Percentiles rank a stretch among this genome's conserved stretches.
Evolutionary conservation across 2,888 invertebrate genomes (phyloP).

Genomic region (Orthosia gothica): DNA sequence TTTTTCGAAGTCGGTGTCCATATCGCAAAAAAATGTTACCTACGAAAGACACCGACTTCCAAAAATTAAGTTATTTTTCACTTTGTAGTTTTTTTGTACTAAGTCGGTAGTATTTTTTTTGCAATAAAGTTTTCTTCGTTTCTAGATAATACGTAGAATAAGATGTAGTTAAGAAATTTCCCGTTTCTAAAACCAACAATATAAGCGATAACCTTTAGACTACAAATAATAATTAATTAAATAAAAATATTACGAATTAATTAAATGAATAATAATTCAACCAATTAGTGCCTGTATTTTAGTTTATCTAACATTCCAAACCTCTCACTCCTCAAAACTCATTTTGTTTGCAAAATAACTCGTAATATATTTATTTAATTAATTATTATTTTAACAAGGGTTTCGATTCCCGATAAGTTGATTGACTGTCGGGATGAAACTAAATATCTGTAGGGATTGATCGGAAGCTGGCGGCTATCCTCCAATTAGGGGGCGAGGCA

Average conservation of each 20-base stretch:
- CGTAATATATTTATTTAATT: neutral
- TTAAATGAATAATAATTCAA: no score
- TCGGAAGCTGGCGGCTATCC: slow-evolving; percentile 18
- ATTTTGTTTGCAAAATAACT: slow-evolving; percentile 1
- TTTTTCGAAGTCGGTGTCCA: no score
- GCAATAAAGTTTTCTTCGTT: no score
- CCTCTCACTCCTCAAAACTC: no score
- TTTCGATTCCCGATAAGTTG: neutral
- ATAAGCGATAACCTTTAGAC: slow-evolving; percentile 9
- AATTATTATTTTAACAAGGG: no score
- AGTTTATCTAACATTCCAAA: neutral
- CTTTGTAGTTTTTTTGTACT: no score
- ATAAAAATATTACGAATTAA: neutral
- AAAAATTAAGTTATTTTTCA: no score
- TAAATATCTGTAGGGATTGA: slow-evolving; percentile 30
- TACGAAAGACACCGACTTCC: no score
- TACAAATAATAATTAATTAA: slow-evolving; percentile 6
- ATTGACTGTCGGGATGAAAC: slow-evolving; percentile 3
- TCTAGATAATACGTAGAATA: no score
- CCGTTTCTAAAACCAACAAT: neutral
- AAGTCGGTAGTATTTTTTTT: no score
- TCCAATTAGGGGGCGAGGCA: slow-evolving; percentile 42
- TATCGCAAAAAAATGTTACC: no score
- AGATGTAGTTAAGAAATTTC: neutral
- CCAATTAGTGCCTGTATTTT: no score